Percentiles rank a stretch among this genome's conserved stretches.
These are phyloP conservation scores for Notothenia rossii DNA, from an alignment of 2,113 vertebrate species.

Conservation along the genomic window DNA sequence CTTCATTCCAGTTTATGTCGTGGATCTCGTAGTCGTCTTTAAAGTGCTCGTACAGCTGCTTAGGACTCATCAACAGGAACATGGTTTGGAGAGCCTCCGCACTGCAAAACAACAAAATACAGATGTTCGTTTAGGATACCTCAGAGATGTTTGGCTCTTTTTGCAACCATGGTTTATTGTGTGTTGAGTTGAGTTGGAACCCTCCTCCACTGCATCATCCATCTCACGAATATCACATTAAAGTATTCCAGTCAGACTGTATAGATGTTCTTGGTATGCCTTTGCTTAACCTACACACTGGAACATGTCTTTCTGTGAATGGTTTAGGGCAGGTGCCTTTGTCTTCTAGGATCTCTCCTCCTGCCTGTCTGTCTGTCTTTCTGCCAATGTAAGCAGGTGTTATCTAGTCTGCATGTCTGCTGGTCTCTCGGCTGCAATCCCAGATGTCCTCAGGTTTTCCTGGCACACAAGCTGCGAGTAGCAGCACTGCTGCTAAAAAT, in stretches of 20 bases:
- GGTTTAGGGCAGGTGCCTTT: slow-evolving; percentile 53
- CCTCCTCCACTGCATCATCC: background rate
- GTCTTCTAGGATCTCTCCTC: slow-evolving; percentile 50
- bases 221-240: slow-evolving; percentile 1
- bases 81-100: slow-evolving; percentile 98
- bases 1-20: slow-evolving; percentile 97
- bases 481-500: slow-evolving; percentile 52
- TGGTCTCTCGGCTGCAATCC: slow-evolving; percentile 50
- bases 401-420: slow-evolving; percentile 64
- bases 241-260: slow-evolving; percentile 26
- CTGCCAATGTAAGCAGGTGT: slow-evolving; percentile 74
- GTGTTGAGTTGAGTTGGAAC: slow-evolving; percentile 19
- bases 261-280: slow-evolving; percentile 6
- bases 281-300: slow-evolving; percentile 4
- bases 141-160: background rate
- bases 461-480: slow-evolving; percentile 49
- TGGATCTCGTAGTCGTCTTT: slow-evolving; percentile 98
- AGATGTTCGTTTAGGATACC: slow-evolving; percentile 23
- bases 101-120: slow-evolving; percentile 76
- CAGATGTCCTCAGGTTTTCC: slow-evolving; percentile 68
- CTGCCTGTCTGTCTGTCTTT: slow-evolving; percentile 38
- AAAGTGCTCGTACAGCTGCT: slow-evolving; percentile 97
- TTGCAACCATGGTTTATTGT: slow-evolving; percentile 26
- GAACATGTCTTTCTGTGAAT: slow-evolving; percentile 23
- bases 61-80: slow-evolving; percentile 98